Base-by-base conservation (phyloP, 2,113 vertebrate species). In the Anoplopoma fimbria region DNA sequence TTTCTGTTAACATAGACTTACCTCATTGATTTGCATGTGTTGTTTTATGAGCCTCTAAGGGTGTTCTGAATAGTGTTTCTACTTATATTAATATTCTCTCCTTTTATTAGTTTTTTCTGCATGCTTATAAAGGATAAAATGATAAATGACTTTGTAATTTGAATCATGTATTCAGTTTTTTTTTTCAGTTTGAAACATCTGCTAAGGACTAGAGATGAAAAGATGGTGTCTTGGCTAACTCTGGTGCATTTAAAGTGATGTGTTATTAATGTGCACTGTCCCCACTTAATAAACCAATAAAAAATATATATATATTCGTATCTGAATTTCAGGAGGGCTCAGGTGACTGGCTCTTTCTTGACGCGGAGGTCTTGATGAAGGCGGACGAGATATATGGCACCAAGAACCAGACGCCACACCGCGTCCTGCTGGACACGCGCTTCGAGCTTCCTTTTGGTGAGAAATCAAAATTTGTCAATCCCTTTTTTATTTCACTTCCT, bases 371-470 rank as follows among this genome's bases (percentile, higher is more conserved):
- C 71, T 90, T 99, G 88, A 99, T 98, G 97, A 98, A 98, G 90
- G 96, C 96, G 0, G 97, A 98, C 90, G 98, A 99, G 91, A 97
- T 99, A 69, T 99, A 96, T 62, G 98, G 98, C 89, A 99, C 98
- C 79, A 98, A 96, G 91, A 98, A 96, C 86, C 97, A 97, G 0
- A 99, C 98, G 21, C 96, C 96, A 29, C 97, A 99, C 85, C 96
- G 95, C 77, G 95, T 99, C 90, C 92, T 99, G 85, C 94, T 99
- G 93, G 98, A 99, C 81, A 94, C 98, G 55, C 96, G 97, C 93
- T 99, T 99, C 38, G 98, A 99, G 82, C 93, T 99, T 89, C 98
- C 98, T 53, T 99, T 99, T 65, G 98, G 98, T 99, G 85, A 97
- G 97, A 15, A 25, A 14, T 47, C 45, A 19, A 6, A 15, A 21